phyloP scores from a whole-genome alignment of 2,797 vertebrate genomes.

The Mormyrus proboscirostris region DNA sequence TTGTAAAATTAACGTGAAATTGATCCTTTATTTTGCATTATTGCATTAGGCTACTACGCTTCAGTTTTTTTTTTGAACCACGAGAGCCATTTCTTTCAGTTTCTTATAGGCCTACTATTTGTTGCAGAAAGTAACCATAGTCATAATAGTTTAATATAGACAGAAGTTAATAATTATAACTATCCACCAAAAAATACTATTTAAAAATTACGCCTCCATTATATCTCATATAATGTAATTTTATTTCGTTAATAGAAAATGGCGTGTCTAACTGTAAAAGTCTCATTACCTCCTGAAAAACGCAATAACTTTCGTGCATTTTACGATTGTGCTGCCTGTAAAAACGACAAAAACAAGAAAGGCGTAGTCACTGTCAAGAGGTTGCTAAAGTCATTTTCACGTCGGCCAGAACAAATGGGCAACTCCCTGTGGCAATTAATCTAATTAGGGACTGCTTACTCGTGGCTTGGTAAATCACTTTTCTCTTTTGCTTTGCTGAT shows the following conservation, averaged over 20 bases:
- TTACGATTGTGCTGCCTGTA: background rate
- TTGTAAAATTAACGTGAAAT: background rate
- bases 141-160: background rate
- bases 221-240: background rate
- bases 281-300: background rate
- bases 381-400: background rate
- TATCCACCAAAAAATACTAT: background rate
- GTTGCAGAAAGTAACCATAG: background rate
- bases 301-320: background rate
- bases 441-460: constrained; percentile 16
- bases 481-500: constrained; percentile 11
- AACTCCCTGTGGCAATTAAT: constrained; percentile 18
- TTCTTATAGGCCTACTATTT: background rate
- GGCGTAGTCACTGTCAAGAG: background rate
- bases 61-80: background rate
- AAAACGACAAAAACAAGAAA: background rate
- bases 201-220: background rate
- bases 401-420: constrained; percentile 12
- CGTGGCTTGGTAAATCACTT: constrained; percentile 10
- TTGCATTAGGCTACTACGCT: background rate
- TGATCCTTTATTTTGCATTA: background rate
- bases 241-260: background rate
- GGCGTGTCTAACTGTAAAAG: background rate
- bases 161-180: background rate
- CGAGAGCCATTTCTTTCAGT: background rate